Evolutionary conservation across 2,888 invertebrate genomes (phyloP).

Genomic region (Neoitamus cyanurus): DNA sequence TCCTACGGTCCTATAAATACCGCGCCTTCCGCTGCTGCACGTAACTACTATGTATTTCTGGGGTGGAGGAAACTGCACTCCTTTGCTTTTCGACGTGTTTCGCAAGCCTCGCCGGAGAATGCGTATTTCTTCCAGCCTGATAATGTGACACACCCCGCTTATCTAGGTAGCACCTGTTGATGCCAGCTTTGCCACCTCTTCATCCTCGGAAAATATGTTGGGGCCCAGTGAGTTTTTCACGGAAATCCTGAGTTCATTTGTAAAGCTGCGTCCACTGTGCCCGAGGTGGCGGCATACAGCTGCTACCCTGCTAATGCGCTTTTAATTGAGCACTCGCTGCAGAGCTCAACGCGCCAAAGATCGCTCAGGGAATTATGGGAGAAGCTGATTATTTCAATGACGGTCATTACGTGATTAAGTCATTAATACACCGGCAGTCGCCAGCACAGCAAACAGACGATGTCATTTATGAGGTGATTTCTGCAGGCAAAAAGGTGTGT

Average conservation of each 20-base stretch:
- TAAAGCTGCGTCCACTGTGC: neutral
- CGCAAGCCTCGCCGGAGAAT: neutral
- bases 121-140: neutral
- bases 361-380: slow-evolving; percentile 45
- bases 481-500: neutral
- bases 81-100: neutral
- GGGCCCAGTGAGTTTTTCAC: neutral
- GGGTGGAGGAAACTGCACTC: neutral
- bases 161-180: neutral
- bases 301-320: slow-evolving; percentile 45
- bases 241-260: neutral
- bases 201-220: neutral
- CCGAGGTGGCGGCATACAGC: neutral
- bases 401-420: slow-evolving; percentile 27
- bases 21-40: neutral
- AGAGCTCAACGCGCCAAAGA: slow-evolving; percentile 41
- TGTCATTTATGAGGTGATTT: neutral
- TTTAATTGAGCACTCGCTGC: slow-evolving; percentile 46
- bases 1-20: neutral
- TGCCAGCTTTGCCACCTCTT: neutral
- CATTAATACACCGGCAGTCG: slow-evolving; percentile 5
- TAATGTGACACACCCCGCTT: neutral
- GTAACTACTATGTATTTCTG: neutral
- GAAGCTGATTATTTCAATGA: slow-evolving; percentile 18
- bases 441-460: neutral